Conservation (phyloP, 1,140 invertebrate species). For the Bombus ignitus region DNA sequence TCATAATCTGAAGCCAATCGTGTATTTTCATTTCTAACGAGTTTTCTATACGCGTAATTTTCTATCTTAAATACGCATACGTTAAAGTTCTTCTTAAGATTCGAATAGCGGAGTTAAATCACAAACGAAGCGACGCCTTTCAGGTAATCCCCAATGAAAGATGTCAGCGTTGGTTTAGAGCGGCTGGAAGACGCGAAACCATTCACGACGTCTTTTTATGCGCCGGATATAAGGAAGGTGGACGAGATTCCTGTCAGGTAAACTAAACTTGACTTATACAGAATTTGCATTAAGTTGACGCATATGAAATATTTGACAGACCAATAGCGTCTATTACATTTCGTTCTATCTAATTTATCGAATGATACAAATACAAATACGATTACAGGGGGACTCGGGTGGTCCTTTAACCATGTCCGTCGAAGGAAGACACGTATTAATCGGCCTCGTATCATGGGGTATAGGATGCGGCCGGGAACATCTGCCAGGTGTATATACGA, state of each 20-base stretch:
- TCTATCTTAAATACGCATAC: no score
- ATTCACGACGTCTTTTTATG: conserved; percentile 97
- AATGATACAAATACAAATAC: background rate
- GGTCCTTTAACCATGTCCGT: conserved; percentile 91
- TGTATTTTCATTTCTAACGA: no score
- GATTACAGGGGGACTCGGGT: conserved; percentile 89
- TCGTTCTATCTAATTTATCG: background rate
- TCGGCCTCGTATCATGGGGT: conserved; percentile 95
- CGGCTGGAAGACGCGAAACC: conserved; percentile 93
- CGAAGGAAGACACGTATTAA: conserved; percentile 91
- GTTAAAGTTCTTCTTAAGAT: no score
- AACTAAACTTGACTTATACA: background rate
- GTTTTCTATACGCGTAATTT: no score
- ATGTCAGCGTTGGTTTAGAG: conserved; percentile 95
- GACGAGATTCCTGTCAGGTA: conserved; percentile 87
- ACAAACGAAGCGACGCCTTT: background rate
- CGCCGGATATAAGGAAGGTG: conserved; percentile 94
- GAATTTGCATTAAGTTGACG: no score
- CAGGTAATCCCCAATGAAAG: conserved; percentile 95
- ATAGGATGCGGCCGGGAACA: conserved; percentile 95
- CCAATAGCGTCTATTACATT: no score
- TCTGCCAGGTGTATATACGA: conserved; percentile 94
- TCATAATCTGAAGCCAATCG: no score
- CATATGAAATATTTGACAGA: no score
- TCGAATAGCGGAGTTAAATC: background rate